Conservation (phyloP, 2,113 vertebrate species). For the Nanorana parkeri region DNA sequence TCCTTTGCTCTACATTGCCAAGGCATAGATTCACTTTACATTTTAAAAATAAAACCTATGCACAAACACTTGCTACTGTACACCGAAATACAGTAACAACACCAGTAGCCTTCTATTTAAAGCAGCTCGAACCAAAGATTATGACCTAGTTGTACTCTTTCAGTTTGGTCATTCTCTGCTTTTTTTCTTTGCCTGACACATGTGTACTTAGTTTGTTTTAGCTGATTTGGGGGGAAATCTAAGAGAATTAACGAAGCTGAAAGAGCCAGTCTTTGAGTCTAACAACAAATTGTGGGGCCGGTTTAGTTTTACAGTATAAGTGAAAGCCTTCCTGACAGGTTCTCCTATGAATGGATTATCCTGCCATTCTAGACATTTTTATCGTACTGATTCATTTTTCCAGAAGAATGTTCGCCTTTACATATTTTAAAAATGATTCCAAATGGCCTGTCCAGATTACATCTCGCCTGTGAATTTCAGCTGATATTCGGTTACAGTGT, state of each 20-base stretch:
- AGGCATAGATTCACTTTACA: too few relatives aligned
- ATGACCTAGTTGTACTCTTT: too few relatives aligned
- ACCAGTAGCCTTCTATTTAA: too few relatives aligned
- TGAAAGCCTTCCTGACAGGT: slow-evolving; percentile 68
- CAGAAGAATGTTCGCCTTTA: slow-evolving; percentile 74
- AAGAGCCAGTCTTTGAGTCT: slow-evolving; percentile 57
- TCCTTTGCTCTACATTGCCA: too few relatives aligned
- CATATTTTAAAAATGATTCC: slow-evolving; percentile 69
- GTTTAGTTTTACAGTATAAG: slow-evolving; percentile 70
- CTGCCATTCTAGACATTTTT: slow-evolving; percentile 69
- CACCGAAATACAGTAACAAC: too few relatives aligned
- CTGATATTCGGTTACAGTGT: slow-evolving; percentile 65
- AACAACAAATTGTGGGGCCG: slow-evolving; percentile 67
- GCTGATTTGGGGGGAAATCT: slow-evolving; percentile 49
- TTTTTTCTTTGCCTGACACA: not conserved
- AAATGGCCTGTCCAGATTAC: slow-evolving; percentile 73
- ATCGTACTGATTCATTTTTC: slow-evolving; percentile 70
- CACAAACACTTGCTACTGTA: too few relatives aligned
- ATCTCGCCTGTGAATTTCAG: slow-evolving; percentile 72
- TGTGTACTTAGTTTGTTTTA: slow-evolving; percentile 12
- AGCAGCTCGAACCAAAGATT: too few relatives aligned
- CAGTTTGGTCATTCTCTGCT: not conserved
- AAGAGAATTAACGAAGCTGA: slow-evolving; percentile 60
- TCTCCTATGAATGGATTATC: slow-evolving; percentile 68
- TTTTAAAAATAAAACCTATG: too few relatives aligned